phyloP scores from a whole-genome alignment of 1,140 invertebrate species.

The Neotoxoptera formosana region DNA sequence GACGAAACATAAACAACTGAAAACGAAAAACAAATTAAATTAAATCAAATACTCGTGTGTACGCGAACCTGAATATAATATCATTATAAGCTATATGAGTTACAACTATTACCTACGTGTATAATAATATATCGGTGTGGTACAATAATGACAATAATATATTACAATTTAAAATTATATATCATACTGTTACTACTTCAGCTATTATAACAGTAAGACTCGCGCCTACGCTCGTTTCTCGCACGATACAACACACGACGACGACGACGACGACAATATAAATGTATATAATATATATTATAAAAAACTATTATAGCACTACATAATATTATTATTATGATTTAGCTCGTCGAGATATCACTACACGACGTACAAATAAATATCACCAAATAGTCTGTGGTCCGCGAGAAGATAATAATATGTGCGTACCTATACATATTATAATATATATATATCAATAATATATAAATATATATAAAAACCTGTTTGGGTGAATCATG shows the following conservation, averaged over 20 bases:
- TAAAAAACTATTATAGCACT: too few relatives aligned
- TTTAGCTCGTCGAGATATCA: neutral
- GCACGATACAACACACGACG: neutral
- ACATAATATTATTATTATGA: neutral
- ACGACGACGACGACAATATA: neutral
- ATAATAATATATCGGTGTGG: too few relatives aligned
- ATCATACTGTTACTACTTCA: neutral
- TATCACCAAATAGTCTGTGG: constrained; percentile 40
- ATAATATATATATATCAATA: neutral
- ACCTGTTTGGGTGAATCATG: constrained; percentile 33
- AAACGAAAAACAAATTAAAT: neutral
- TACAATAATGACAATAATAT: too few relatives aligned
- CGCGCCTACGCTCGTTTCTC: constrained; percentile 42
- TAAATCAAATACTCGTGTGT: too few relatives aligned
- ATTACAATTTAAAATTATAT: neutral
- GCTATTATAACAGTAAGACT: neutral
- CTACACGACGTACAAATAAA: neutral
- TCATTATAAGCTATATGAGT: neutral
- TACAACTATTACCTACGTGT: neutral
- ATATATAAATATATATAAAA: neutral
- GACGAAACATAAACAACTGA: neutral
- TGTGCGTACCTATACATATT: neutral
- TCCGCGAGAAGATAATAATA: neutral
- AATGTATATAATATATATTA: too few relatives aligned
- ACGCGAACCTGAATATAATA: constrained; percentile 19